Conservation (phyloP, 2,113 vertebrate genomes). For the Varanus salvator region DNA sequence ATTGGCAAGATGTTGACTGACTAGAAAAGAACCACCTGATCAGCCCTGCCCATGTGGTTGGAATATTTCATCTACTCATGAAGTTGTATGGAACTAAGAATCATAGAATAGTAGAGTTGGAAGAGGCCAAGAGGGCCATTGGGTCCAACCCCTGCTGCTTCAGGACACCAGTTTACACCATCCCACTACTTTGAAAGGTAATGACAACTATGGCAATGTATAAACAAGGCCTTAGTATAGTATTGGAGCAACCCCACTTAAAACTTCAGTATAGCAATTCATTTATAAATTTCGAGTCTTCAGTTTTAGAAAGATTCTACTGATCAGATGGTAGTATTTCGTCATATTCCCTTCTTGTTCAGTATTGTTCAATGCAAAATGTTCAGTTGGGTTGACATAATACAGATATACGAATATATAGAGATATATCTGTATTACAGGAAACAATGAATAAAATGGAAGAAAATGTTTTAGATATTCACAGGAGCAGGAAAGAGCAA, state of each 20-base stretch:
- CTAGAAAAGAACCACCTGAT: background rate
- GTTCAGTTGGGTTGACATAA: background rate
- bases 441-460: background rate
- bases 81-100: background rate
- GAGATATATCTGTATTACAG: background rate
- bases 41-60: background rate
- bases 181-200: too few species aligned
- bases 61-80: background rate
- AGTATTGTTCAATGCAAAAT: background rate
- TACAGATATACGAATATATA: background rate
- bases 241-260: background rate
- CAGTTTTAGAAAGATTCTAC: background rate
- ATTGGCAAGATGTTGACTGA: background rate
- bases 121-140: too few species aligned
- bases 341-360: background rate
- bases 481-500: background rate
- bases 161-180: too few species aligned
- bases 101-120: too few species aligned
- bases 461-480: background rate
- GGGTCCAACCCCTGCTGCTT: too few species aligned
- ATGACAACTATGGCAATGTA: background rate
- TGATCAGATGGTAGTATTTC: background rate
- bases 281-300: background rate
- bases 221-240: background rate
- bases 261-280: background rate